Evolutionary conservation across 2,113 vertebrate species (phyloP), one percentile per base, ranked within the genome.

Genomic region (Salvator merianae): DNA sequence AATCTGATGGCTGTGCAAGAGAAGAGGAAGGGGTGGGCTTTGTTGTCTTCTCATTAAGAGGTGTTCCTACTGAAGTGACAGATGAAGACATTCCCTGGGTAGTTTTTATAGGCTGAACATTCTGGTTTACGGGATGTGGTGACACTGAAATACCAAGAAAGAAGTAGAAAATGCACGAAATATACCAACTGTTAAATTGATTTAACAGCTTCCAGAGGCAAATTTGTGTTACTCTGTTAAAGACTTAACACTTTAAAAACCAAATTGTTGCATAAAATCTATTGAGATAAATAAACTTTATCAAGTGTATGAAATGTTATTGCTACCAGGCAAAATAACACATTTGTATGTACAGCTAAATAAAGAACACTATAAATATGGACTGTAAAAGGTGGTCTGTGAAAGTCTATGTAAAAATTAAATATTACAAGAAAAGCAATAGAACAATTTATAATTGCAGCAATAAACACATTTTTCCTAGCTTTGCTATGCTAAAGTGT

Each of bases 121-220:
- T 95, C 90, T 94, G 95, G 72, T 70, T 93, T 84, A 86, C 65
- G n/a, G 88, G 87, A 77, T 70, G 90, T 63, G 92, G 89, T 77
- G 92, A 90, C 81, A 91, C 94, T 91, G 77, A 24, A 86, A 88
- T 86, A 93, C 87, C 80, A 71, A 87, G 85, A 91, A 90, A 94
- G 85, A 20, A 18, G 84, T 38, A 20, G 78, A 69, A 90, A 87
- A 83, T 68, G 38, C 32, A 73, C 2, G 77, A 69, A 20, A 75
- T 38, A 50, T 86, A 26, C 38, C 2, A 50, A 79, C 12, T 36
- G 34, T 28, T 34, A 72, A n/a, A 43, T 34, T 47, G 53, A 63
- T 84, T 59, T 43, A 43, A 71, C 4, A 40, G 3, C 20, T 84
- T 74, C 32, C 12, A 26, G 7, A 63, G 55, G 2, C 28, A 22